Conservation (phyloP, 1,140 invertebrate species). For the Drosophila kohkoa region DNA sequence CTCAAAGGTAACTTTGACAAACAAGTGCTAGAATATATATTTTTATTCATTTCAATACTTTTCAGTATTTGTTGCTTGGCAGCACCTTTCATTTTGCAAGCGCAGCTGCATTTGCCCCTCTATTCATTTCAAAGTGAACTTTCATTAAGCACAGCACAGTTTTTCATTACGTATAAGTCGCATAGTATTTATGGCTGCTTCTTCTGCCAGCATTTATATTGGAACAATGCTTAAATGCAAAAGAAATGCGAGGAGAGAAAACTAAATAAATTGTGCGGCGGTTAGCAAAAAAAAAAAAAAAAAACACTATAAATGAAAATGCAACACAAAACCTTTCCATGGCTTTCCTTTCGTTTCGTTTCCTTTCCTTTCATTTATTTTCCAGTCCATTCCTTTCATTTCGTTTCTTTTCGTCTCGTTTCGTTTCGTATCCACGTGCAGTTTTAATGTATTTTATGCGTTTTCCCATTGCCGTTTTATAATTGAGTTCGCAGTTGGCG, state of each 20-base stretch:
- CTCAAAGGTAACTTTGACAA: no score
- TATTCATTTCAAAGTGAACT: not conserved
- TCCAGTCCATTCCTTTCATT: no score
- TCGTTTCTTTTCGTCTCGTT: no score
- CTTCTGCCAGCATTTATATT: conserved; percentile 52
- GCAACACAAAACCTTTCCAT: conserved; percentile 62
- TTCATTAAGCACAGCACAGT: not conserved
- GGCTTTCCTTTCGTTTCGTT: no score
- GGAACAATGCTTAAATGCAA: conserved; percentile 53
- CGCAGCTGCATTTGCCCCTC: not conserved
- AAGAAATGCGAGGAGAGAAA: conserved; percentile 32
- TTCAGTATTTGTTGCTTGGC: no score
- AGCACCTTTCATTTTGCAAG: no score
- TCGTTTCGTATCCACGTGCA: conserved; percentile 62
- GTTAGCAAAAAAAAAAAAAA: conserved; percentile 57
- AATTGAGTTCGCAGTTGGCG: conserved; percentile 70
- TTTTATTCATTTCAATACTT: no score
- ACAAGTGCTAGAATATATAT: no score
- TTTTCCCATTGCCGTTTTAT: conserved; percentile 72
- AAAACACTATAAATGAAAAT: conserved; percentile 58
- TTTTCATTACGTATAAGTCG: not conserved
- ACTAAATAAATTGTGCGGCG: conserved; percentile 70
- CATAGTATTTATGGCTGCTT: conserved; percentile 4
- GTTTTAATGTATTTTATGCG: conserved; percentile 82
- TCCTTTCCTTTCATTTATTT: no score